phyloP scores from a whole-genome alignment of 1,140 invertebrate genomes.

The Zaprionus africanus region DNA sequence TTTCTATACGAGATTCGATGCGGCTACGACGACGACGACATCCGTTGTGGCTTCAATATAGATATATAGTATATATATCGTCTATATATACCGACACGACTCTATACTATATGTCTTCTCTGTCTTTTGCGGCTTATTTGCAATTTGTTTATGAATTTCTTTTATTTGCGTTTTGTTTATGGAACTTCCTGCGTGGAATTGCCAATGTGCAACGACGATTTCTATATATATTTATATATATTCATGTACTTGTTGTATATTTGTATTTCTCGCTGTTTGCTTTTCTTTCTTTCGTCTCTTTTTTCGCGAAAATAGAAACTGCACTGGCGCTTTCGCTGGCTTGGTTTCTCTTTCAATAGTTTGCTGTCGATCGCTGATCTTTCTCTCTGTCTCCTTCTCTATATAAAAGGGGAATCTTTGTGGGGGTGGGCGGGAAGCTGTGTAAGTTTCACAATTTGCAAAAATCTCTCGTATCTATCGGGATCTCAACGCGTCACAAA shows the following conservation, averaged over 20 bases:
- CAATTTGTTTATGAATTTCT: constrained; percentile 58
- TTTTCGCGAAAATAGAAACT: constrained; percentile 16
- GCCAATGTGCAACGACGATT: constrained; percentile 33
- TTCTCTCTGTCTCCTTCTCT: neutral
- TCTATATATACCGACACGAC: neutral
- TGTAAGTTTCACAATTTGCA: constrained; percentile 22
- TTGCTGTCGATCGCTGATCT: neutral
- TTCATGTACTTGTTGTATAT: constrained; percentile 21
- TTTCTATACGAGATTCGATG: neutral
- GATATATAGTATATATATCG: neutral
- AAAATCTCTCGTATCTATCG: constrained; percentile 34
- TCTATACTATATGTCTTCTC: neutral
- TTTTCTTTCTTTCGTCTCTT: neutral
- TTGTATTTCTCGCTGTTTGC: constrained; percentile 14
- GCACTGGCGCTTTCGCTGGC: neutral
- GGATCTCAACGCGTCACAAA: neutral
- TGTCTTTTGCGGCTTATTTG: constrained; percentile 4
- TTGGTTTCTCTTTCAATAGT: constrained; percentile 3
- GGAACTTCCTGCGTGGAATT: constrained; percentile 57
- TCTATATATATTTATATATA: constrained; percentile 30
- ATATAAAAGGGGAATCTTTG: neutral
- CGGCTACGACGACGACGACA: constrained; percentile 6
- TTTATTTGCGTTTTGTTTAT: constrained; percentile 45
- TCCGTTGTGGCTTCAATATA: constrained; percentile 4
- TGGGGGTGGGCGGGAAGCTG: neutral